Base-by-base conservation (phyloP, 1,140 invertebrate species). In the Drosophila pectinifera region DNA sequence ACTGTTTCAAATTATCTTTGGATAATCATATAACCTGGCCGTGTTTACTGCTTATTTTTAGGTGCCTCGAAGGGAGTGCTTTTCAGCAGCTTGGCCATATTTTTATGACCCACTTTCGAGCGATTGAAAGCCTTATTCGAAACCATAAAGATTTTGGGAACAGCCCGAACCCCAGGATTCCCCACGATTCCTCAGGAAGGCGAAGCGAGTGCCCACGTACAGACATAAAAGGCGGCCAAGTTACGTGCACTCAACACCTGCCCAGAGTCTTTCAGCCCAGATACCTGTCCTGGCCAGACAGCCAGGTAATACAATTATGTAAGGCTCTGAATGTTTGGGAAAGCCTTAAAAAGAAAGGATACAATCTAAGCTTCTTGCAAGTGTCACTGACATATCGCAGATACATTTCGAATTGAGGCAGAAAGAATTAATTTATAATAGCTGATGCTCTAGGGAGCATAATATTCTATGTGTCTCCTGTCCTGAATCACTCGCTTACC, bases 171-270 rank as follows among this genome's bases (percentile, higher is more conserved):
- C n/a, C 4, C n/a, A 22, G 34, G 24, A 3, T 4, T 6, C 14
- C 24, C 13, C 24, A 41, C n/a, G n/a, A n/a, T n/a, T n/a, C 4
- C 28, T 18, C 13, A 11, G 20, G n/a, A 13, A 24, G 36, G 18
- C 13, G 1, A 26, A n/a, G 42, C 0, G 49, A 28, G 42, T 38
- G 54, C 58, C 56, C 58, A 74, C 72, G 72, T 74, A 58, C 70
- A 74, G 49, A 74, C 70, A 74, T 74, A 74, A 74, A 74, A 64
- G 78, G 78, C 62, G 68, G 58, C 57, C 42, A 16, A 45, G 67
- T 69, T 77, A 85, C 81, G 73, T 84, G 81, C 68, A 78, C 63
- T 82, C 74, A 74, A 78, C 79, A 82, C 80, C 80, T 82, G 79
- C 24, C 56, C 55, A 62, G 42, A 55, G 53, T 39, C 57, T 38